These are phyloP conservation scores for Gyrodactylus bullatarudis DNA, from an alignment of 1,140 invertebrate species.

Conservation along the genomic window DNA sequence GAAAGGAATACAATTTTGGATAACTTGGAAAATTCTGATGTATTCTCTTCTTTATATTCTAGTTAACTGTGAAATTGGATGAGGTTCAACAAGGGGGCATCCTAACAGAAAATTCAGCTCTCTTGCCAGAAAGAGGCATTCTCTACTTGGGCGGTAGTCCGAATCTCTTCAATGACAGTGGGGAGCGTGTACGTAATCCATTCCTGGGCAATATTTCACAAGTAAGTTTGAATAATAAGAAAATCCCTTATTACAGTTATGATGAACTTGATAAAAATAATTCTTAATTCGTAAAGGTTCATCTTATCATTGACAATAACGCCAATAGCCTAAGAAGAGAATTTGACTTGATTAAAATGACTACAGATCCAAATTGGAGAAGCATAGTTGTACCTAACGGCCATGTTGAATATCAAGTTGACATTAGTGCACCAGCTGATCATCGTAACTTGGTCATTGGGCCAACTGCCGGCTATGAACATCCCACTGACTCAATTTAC, in stretches of 20 bases:
- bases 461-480: background rate
- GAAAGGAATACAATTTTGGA: no score
- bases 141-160: background rate
- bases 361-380: background rate
- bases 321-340: background rate
- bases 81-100: background rate
- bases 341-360: background rate
- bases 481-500: background rate
- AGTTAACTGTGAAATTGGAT: background rate
- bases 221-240: background rate
- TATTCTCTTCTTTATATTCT: no score
- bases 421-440: background rate
- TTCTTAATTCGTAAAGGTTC: background rate
- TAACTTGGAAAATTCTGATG: no score
- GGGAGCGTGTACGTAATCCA: background rate
- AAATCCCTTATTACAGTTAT: background rate
- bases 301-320: background rate
- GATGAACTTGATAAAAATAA: no score
- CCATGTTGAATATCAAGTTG: background rate
- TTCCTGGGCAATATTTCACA: background rate
- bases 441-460: background rate
- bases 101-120: background rate
- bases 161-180: background rate
- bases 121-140: background rate
- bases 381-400: background rate